Base-by-base conservation (phyloP, 2,888 invertebrate species). In the Drosophila longiperda region DNA sequence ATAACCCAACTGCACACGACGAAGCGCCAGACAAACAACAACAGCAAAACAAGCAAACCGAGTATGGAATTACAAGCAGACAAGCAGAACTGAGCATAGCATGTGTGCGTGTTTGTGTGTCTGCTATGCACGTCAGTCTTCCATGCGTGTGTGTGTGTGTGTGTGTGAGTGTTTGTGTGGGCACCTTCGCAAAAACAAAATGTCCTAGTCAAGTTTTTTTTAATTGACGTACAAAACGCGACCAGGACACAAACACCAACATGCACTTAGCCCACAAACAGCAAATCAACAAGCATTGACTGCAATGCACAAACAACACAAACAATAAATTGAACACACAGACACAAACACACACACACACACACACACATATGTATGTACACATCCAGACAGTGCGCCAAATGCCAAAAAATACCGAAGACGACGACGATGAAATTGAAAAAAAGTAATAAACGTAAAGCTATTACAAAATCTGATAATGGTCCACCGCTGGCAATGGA, bases 381-480 rank as follows among this genome's bases (percentile, higher is more conserved):
- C 8, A 42, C 61, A 26, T 48, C 60, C 70, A 73, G 78, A 74
- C 63, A 66, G 68, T 63, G 75, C 65, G 65, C 72, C 64, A 73
- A 70, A 79, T 73, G 71, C 74, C 71, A 76, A 75, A 76, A 76
- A 75, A 82, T 78, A 76, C 68, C 74, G 68, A 83, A 78, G 75
- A 79, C 82, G 80, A 73, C 73, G 76, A 38, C 55, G 55, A 38
- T 26, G 55, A 87, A 83, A 80, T 78, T 87, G 78, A 87, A 89
- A 85, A 89, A 89, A 89, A 90, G 87, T 90, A 89, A 89, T 89
- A 89, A 89, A 83, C 90, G 89, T 90, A 90, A 90, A 90, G 89
- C 90, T 90, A 90, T 90, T 90, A 90, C 90, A 85, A 90, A 90
- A 90, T 90, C 90, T 90, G 90, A 90, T 90, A 84, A 90, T 90